Conservation (phyloP, 2,888 invertebrate species). For the Charanyca ferruginea region DNA sequence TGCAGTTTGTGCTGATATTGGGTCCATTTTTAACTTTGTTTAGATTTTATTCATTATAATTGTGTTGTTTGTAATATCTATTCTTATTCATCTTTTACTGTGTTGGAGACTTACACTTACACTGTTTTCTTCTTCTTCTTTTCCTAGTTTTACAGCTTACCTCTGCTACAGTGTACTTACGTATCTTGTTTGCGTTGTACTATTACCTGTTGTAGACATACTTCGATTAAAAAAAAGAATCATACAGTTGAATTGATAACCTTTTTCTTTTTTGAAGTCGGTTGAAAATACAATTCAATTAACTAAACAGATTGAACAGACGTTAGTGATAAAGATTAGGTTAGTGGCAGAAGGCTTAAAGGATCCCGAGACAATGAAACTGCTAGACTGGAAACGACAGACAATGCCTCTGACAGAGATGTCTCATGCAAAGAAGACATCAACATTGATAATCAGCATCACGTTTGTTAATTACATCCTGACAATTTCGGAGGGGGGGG, state of each 20-base stretch:
- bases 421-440: too few relatives aligned
- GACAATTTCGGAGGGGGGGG: too few relatives aligned
- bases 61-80: slow-evolving; percentile 17
- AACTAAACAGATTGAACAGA: neutral
- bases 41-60: slow-evolving; percentile 8
- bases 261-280: too few relatives aligned
- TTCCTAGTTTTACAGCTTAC: slow-evolving; percentile 5
- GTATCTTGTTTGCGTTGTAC: slow-evolving; percentile 20
- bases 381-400: neutral
- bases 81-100: slow-evolving; percentile 13
- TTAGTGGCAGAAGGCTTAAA: slow-evolving; percentile 1
- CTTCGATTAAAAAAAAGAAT: slow-evolving; percentile 1
- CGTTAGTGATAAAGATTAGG: slow-evolving; percentile 14
- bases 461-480: too few relatives aligned
- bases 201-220: slow-evolving; percentile 15
- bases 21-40: slow-evolving; percentile 15
- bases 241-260: too few relatives aligned
- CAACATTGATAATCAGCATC: too few relatives aligned
- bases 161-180: neutral
- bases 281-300: slow-evolving; percentile 4
- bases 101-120: slow-evolving; percentile 9
- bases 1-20: slow-evolving; percentile 27
- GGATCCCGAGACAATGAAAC: neutral
- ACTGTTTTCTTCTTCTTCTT: slow-evolving; percentile 6
- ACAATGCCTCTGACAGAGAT: neutral